Evolutionary conservation across 2,113 vertebrate genomes (phyloP), one percentile per base, ranked within the genome.

Genomic region (Nannobrachium achirus): DNA sequence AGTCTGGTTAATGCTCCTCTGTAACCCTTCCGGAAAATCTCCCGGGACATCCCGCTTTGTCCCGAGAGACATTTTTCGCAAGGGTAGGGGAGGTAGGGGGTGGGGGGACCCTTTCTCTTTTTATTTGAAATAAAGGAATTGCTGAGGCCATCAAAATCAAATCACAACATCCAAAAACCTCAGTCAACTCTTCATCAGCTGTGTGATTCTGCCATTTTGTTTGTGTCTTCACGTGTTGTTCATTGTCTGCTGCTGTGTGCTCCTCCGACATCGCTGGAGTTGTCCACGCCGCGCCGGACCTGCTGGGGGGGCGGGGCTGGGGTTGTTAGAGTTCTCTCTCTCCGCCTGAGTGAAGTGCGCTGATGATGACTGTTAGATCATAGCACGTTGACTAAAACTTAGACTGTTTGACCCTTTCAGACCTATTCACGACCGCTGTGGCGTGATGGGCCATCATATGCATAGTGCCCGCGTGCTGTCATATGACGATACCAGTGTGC

Each of bases 401-500:
- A 80, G 71, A 71, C 20, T 39, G 51, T 39, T 49, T 63, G 19
- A 77, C 49, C n/a, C 38, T 65, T 61, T 73, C 55, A 19, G 20
- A 73, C 81, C 71, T 73, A 51, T 85, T 33, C 82, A 73, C 66
- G 69, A 46, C 45, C 49, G 63, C 11, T 71, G 62, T 68, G 61
- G 49, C 61, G 56, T 77, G 76, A 81, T 73, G 73, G 81, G 53
- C 18, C 60, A 84, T 91, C 89, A 89, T 89, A 90, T 91, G 79
- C 85, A 78, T 5, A 33, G 25, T 33, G 87, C 10, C 2, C 51
- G 16, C 9, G n/a, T 19, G 61, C 85, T 83, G 89, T 55, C 72
- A 91, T 89, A 91, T 91, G 89, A 90, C 82, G 14, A 73, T 20
- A 42, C 13, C 33, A 66, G 86, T 82, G 89, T 89, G 85, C 68